phyloP scores from a whole-genome alignment of 2,113 vertebrate species.

The Ageneiosus marmoratus region DNA sequence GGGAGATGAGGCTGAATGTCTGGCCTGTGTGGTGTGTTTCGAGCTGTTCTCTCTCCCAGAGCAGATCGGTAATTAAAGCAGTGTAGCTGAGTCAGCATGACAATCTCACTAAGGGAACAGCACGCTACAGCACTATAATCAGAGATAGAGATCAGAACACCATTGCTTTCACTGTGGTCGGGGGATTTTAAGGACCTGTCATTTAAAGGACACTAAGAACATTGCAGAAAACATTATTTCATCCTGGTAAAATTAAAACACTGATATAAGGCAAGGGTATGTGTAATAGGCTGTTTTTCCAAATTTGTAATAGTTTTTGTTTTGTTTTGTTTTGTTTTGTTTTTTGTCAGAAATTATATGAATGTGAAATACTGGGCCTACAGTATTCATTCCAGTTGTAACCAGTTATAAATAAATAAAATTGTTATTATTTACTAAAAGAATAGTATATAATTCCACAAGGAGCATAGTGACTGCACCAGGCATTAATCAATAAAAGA shows the following conservation, averaged over 20 bases:
- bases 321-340: not conserved
- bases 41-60: conserved; percentile 34
- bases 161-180: conserved; percentile 18
- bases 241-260: too few species aligned
- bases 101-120: conserved; percentile 23
- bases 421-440: not conserved
- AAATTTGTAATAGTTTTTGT: not conserved
- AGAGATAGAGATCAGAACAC: conserved; percentile 25
- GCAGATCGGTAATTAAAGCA: conserved; percentile 56
- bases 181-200: conserved; percentile 4
- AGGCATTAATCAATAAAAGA: not conserved
- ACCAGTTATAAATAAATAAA: not conserved
- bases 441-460: not conserved
- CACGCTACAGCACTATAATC: not conserved
- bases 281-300: not conserved
- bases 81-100: conserved; percentile 54
- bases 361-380: not conserved
- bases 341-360: not conserved
- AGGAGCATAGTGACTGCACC: not conserved
- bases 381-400: not conserved
- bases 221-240: not conserved
- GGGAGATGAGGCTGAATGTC: conserved; percentile 57
- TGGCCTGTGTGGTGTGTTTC: conserved; percentile 56
- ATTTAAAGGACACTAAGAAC: conserved; percentile 17
- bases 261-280: too few species aligned